These are phyloP conservation scores for Anas acuta DNA, from an alignment of 2,797 vertebrate species.

Conservation along the genomic window DNA sequence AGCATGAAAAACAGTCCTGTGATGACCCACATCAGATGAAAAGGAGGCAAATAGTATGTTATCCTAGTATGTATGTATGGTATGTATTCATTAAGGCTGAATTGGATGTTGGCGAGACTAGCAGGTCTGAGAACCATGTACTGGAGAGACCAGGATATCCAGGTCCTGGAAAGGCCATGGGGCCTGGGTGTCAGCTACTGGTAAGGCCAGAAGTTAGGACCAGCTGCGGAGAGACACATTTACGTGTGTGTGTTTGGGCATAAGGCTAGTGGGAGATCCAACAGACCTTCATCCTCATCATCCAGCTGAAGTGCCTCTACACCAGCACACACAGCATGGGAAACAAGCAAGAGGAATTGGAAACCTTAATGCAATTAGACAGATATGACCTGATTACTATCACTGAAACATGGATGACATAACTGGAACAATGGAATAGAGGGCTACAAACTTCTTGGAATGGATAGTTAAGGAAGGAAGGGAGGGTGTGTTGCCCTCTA, in stretches of 20 bases:
- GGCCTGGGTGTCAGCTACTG: neutral
- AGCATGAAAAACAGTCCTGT: rapidly evolving
- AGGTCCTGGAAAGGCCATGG: neutral
- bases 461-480: too few species aligned
- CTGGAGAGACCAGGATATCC: neutral
- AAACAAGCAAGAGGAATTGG: too few species aligned
- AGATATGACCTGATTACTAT: too few species aligned
- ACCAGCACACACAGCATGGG: too few species aligned
- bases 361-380: too few species aligned
- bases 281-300: neutral
- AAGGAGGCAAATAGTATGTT: neutral
- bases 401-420: too few species aligned
- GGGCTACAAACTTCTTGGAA: too few species aligned
- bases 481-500: too few species aligned
- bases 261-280: neutral
- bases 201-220: neutral
- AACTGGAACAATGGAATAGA: too few species aligned
- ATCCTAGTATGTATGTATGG: neutral
- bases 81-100: neutral
- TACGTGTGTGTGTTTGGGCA: neutral
- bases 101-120: neutral
- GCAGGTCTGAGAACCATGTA: neutral
- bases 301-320: too few species aligned
- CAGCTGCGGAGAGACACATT: neutral
- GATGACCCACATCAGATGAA: neutral